Conservation (phyloP, 1,140 invertebrate species). For the Drosophila willistoni region DNA sequence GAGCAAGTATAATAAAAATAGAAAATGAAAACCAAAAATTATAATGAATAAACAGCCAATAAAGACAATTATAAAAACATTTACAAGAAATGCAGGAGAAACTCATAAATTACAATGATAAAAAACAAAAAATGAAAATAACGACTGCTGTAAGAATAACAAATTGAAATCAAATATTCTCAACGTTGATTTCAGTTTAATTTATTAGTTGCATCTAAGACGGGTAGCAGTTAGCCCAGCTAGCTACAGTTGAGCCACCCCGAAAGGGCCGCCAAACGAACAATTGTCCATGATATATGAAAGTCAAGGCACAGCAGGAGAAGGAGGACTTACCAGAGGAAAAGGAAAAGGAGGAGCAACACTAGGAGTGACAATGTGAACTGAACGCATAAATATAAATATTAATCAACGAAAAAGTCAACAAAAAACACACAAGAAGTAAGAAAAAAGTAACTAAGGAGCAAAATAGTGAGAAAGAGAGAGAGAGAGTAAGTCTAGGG, state of each 20-base stretch:
- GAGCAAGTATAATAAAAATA: slow-evolving; percentile 57
- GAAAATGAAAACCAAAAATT: slow-evolving; percentile 22
- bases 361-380: slow-evolving; percentile 3
- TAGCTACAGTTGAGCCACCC: slow-evolving; percentile 52
- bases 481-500: slow-evolving; percentile 7
- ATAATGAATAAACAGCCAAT: slow-evolving; percentile 53
- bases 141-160: slow-evolving; percentile 1
- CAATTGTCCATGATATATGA: slow-evolving; percentile 63
- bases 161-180: slow-evolving; percentile 60
- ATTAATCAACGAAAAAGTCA: background rate
- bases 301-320: slow-evolving; percentile 13
- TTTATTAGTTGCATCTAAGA: slow-evolving; percentile 70
- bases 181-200: slow-evolving; percentile 56
- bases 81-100: slow-evolving; percentile 28
- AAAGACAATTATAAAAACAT: slow-evolving; percentile 70
- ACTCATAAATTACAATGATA: slow-evolving; percentile 59
- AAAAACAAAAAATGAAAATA: slow-evolving; percentile 16
- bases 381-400: slow-evolving; percentile 9
- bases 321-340: slow-evolving; percentile 11
- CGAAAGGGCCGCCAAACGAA: slow-evolving; percentile 54
- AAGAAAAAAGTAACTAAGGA: background rate
- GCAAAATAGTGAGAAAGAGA: background rate
- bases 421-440: too few species aligned
- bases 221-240: slow-evolving; percentile 33
- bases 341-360: slow-evolving; percentile 6